Conservation (phyloP, 1,140 invertebrate genomes). For the Drosophila murphyi region DNA sequence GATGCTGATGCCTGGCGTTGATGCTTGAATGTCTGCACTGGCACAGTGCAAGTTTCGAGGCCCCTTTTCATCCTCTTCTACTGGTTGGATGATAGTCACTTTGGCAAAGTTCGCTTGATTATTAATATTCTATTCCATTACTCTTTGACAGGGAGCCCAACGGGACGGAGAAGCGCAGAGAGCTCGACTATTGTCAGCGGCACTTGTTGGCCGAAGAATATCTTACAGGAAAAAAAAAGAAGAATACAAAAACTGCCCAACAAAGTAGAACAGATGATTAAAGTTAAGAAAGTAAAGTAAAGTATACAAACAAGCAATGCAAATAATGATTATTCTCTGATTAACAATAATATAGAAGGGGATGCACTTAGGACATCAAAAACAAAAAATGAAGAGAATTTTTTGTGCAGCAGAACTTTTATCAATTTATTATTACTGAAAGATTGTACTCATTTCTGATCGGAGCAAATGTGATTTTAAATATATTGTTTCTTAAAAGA, state of each 20-base stretch:
- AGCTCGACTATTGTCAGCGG: slow-evolving; percentile 62
- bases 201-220: slow-evolving; percentile 57
- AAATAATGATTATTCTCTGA: slow-evolving; percentile 41
- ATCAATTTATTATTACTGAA: too few relatives aligned
- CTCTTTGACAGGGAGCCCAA: slow-evolving; percentile 30
- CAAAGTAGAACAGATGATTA: slow-evolving; percentile 51
- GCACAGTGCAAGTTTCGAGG: slow-evolving; percentile 10
- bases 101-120: slow-evolving; percentile 71
- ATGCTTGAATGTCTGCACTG: slow-evolving; percentile 36
- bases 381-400: neutral
- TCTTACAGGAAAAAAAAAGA: slow-evolving; percentile 13
- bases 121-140: slow-evolving; percentile 82
- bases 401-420: neutral
- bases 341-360: slow-evolving; percentile 17
- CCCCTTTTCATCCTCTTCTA: neutral
- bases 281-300: slow-evolving; percentile 34
- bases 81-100: slow-evolving; percentile 71
- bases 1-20: slow-evolving; percentile 69
- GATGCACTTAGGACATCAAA: slow-evolving; percentile 14
- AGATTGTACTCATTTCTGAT: too few relatives aligned
- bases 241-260: slow-evolving; percentile 36
- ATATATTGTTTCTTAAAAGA: too few relatives aligned
- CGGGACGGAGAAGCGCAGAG: neutral
- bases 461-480: too few relatives aligned
- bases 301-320: slow-evolving; percentile 22